Conservation (phyloP, 1,140 invertebrate genomes). For the Lasioglossum baleicum region DNA sequence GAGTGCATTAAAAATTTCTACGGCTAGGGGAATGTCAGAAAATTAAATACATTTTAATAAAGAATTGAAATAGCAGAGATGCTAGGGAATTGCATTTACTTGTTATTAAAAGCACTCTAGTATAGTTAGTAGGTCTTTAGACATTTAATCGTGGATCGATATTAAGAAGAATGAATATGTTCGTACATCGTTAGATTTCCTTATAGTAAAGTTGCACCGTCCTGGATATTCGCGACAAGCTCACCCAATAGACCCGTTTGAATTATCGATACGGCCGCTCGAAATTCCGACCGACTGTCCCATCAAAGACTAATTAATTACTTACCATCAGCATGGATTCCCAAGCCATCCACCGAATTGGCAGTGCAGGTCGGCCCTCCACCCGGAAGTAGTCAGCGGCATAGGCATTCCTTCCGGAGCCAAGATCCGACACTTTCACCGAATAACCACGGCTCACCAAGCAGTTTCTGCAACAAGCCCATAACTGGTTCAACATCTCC, state of each 20-base stretch:
- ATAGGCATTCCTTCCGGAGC: slow-evolving; percentile 85
- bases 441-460: slow-evolving; percentile 88
- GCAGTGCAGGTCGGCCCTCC: slow-evolving; percentile 82
- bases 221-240: too few relatives aligned
- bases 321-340: slow-evolving; percentile 85
- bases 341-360: slow-evolving; percentile 88
- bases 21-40: too few relatives aligned
- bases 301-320: slow-evolving; percentile 29
- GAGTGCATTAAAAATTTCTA: too few relatives aligned
- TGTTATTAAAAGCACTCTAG: too few relatives aligned
- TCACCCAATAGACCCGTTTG: background rate
- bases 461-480: slow-evolving; percentile 86
- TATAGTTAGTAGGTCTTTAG: too few relatives aligned
- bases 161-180: too few relatives aligned
- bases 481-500: background rate
- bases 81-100: too few relatives aligned
- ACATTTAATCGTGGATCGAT: too few relatives aligned
- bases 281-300: background rate
- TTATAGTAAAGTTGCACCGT: too few relatives aligned
- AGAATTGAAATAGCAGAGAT: too few relatives aligned
- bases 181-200: too few relatives aligned
- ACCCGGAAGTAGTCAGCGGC: slow-evolving; percentile 85
- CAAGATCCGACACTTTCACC: slow-evolving; percentile 91
- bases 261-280: background rate
- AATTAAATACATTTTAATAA: too few relatives aligned